Percentiles rank a stretch among this genome's conserved stretches.
Evolutionary conservation across 2,113 vertebrate species (phyloP).

Genomic region (chimpanzee (Pan troglodytes)): NHGRI_mPanTro3-v2.1_pri NC_072404.2:95839001-95839500

Average conservation of each 20-base stretch:
- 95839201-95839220: not conserved
- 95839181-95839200: constrained; percentile 10
- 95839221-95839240: not conserved
- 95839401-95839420: constrained; percentile 4
- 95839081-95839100: not conserved
- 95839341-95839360: constrained; percentile 67
- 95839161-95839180: not conserved
- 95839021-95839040: not conserved
- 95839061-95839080: not conserved
- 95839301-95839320: constrained; percentile 58
- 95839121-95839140: not conserved
- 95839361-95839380: constrained; percentile 40
- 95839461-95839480: constrained; percentile 42
- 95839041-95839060: not conserved
- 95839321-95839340: constrained; percentile 66
- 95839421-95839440: constrained; percentile 49
- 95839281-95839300: constrained; percentile 68
- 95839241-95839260: not conserved
- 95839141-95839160: not conserved
- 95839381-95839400: constrained; percentile 26
- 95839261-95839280: constrained; percentile 33
- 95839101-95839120: not conserved
- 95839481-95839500: constrained; percentile 28
- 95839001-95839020: not conserved
- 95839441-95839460: constrained; percentile 37